A percentile compares a stretch with the other conserved stretches of the same genome.
Conservation (phyloP, 2,113 vertebrate species). For the Orcinus orca region DNA sequence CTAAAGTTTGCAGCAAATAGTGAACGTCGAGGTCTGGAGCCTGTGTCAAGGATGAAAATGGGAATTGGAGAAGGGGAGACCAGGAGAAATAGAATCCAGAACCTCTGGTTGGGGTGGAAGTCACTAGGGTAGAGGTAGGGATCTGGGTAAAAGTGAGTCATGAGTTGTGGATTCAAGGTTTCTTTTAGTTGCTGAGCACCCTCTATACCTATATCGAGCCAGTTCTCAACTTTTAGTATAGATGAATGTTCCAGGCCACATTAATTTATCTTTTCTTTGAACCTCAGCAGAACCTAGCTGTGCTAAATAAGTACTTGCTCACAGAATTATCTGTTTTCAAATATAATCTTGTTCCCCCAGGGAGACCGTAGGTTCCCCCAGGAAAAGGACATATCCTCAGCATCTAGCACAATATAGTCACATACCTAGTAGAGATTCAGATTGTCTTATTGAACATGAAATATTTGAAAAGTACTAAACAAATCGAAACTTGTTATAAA, state of each 20-base stretch:
- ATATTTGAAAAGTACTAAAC: not conserved
- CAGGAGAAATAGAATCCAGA: not conserved
- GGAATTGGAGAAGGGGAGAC: not conserved
- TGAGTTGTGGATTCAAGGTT: not conserved
- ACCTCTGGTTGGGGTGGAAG: not conserved
- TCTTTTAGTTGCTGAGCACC: not conserved
- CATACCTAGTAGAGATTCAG: not conserved
- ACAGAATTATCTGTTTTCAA: not conserved
- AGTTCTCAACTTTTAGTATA: not conserved
- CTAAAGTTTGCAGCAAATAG: not conserved
- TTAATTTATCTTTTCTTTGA: not conserved
- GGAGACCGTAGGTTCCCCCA: not conserved
- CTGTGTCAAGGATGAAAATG: not conserved
- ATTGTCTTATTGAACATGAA: not conserved
- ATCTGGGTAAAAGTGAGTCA: not conserved
- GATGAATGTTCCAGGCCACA: not conserved
- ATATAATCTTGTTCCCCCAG: not conserved
- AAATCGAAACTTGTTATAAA: not conserved
- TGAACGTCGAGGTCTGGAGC: not conserved
- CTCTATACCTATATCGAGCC: not conserved
- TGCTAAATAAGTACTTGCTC: not conserved
- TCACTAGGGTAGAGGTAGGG: not conserved
- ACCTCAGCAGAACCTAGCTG: not conserved
- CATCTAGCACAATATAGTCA: not conserved
- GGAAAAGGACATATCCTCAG: not conserved